Conservation (phyloP, 30 jellyfish, hydroid and myxozoan genomes). For the Hydractinia echinata region DNA sequence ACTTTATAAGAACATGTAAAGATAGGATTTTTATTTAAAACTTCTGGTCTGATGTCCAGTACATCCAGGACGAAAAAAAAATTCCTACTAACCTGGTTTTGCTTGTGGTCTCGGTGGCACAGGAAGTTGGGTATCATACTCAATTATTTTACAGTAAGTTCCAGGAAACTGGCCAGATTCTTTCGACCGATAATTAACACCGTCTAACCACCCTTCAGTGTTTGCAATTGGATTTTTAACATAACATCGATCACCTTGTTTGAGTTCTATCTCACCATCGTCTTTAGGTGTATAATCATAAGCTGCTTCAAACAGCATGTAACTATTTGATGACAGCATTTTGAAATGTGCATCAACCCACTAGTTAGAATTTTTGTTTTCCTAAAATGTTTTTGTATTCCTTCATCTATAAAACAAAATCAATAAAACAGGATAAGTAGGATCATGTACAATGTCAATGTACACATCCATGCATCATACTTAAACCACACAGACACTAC, state of each 20-base stretch:
- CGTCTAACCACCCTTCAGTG: conserved; percentile 75
- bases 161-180: conserved; percentile 91
- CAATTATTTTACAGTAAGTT: conserved; percentile 51
- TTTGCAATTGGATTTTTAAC: conserved; percentile 65
- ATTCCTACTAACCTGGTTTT: neutral
- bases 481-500: too few relatives aligned
- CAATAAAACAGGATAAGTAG: too few relatives aligned
- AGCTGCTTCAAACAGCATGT: conserved; percentile 55
- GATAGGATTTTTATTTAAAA: too few relatives aligned
- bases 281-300: conserved; percentile 53
- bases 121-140: conserved; percentile 63
- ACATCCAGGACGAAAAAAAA: neutral
- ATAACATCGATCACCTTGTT: conserved; percentile 53
- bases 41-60: neutral
- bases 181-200: conserved; percentile 58
- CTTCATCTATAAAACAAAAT: too few relatives aligned
- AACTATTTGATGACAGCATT: neutral
- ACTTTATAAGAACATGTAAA: too few relatives aligned
- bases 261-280: conserved; percentile 58
- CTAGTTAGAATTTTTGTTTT: too few relatives aligned
- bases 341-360: too few relatives aligned
- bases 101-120: conserved; percentile 62
- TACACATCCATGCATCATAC: too few relatives aligned
- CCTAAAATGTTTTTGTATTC: too few relatives aligned
- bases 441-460: too few relatives aligned